Evolutionary conservation across 1,140 invertebrate genomes (phyloP).

Genomic region (Lucilia cuprina): DNA sequence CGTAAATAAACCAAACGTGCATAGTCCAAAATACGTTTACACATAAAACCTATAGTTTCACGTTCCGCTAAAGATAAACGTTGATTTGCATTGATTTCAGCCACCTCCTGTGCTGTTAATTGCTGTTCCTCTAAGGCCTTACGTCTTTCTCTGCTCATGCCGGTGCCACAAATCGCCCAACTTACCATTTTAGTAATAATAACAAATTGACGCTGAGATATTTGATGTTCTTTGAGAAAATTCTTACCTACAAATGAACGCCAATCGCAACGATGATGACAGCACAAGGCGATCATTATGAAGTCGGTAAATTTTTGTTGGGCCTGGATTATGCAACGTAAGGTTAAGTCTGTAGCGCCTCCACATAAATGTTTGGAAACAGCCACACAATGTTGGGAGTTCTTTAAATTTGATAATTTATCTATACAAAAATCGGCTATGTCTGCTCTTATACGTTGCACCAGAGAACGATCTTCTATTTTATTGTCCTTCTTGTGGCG

Average conservation of each 20-base stretch:
- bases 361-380: constrained; percentile 89
- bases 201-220: constrained; percentile 73
- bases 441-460: constrained; percentile 73
- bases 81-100: constrained; percentile 11
- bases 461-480: constrained; percentile 65
- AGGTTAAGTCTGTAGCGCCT: constrained; percentile 77
- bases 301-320: constrained; percentile 64
- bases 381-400: constrained; percentile 68
- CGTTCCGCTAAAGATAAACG: constrained; percentile 63
- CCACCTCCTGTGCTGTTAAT: constrained; percentile 9
- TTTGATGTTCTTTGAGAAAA: constrained; percentile 66
- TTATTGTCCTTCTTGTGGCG: constrained; percentile 84
- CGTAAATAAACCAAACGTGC: constrained; percentile 73
- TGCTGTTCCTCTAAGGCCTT: constrained; percentile 54
- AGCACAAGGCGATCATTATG: constrained; percentile 81
- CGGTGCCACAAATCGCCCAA: constrained; percentile 83
- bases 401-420: constrained; percentile 65
- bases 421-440: constrained; percentile 75
- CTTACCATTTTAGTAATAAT: constrained; percentile 80
- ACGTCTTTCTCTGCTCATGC: constrained; percentile 64
- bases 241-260: constrained; percentile 72
- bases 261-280: constrained; percentile 84
- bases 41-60: constrained; percentile 73
- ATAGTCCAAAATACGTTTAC: constrained; percentile 79
- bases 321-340: constrained; percentile 67